phyloP scores from a whole-genome alignment of 1,140 invertebrate genomes.

The Orussus abietinus region DNA sequence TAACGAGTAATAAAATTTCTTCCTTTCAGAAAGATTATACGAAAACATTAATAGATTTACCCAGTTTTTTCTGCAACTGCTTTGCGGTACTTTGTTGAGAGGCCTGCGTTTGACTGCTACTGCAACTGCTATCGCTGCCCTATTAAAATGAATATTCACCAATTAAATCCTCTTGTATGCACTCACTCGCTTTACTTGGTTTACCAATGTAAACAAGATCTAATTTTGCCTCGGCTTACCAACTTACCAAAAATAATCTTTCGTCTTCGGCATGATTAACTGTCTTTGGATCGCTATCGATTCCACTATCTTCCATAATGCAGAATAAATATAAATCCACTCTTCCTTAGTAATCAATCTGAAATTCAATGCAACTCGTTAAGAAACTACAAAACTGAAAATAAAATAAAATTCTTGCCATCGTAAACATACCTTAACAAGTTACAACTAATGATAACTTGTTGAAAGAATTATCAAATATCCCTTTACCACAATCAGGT shows the following conservation, averaged over 20 bases:
- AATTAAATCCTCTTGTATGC: too few species aligned
- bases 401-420: too few species aligned
- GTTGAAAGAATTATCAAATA: too few species aligned
- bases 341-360: too few species aligned
- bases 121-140: constrained; percentile 51
- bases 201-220: too few species aligned
- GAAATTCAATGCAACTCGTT: too few species aligned
- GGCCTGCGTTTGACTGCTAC: constrained; percentile 45
- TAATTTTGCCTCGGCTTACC: too few species aligned
- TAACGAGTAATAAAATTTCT: constrained; percentile 12
- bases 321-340: not conserved
- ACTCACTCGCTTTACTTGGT: too few species aligned
- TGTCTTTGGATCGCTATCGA: constrained; percentile 60
- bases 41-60: constrained; percentile 31
- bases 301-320: constrained; percentile 63
- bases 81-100: constrained; percentile 41
- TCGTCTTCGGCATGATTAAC: constrained; percentile 46
- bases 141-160: constrained; percentile 23
- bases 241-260: constrained; percentile 49
- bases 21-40: constrained; percentile 8
- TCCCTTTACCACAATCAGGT: too few species aligned
- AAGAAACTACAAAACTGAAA: too few species aligned
- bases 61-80: constrained; percentile 54
- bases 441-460: too few species aligned
- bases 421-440: too few species aligned